Conservation (phyloP, 2,797 vertebrate genomes). For the Phrynocephalus forsythii region DNA sequence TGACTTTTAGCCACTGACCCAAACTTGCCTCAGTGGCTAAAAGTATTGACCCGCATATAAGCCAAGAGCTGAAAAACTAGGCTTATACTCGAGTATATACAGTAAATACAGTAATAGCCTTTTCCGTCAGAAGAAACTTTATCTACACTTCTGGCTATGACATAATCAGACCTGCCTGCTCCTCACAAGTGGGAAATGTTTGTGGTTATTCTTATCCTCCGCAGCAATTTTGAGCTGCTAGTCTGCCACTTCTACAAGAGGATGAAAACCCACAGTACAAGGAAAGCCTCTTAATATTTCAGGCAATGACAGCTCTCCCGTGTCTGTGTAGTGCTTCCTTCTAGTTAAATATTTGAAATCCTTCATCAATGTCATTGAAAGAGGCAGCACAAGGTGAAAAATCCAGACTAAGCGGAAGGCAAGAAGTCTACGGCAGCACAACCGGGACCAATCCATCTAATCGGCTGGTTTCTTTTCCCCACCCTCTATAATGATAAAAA, state of each 20-base stretch:
- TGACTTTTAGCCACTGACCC: too few species aligned
- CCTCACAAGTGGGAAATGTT: not conserved
- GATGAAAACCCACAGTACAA: not conserved
- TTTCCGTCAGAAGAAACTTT: not conserved
- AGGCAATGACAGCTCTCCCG: not conserved
- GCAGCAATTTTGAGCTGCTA: not conserved
- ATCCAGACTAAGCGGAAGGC: not conserved
- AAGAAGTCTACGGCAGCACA: not conserved
- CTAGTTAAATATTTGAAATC: slow-evolving; percentile 16
- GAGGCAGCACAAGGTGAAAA: not conserved
- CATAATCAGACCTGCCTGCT: not conserved
- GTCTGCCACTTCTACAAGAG: not conserved
- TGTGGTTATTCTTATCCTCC: not conserved
- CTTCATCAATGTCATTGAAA: not conserved
- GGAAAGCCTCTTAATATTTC: not conserved
- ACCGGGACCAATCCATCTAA: slow-evolving; percentile 23
- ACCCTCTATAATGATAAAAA: slow-evolving; percentile 21
- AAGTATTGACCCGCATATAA: too few species aligned
- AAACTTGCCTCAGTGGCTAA: too few species aligned
- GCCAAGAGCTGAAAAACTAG: too few species aligned
- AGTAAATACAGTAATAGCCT: not conserved
- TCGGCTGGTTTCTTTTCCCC: not conserved
- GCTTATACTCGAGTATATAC: too few species aligned
- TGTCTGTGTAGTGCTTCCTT: not conserved
- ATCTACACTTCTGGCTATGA: not conserved